Base-by-base conservation (phyloP, 2,888 invertebrate species). In the Eupithecia abbreviata region DNA sequence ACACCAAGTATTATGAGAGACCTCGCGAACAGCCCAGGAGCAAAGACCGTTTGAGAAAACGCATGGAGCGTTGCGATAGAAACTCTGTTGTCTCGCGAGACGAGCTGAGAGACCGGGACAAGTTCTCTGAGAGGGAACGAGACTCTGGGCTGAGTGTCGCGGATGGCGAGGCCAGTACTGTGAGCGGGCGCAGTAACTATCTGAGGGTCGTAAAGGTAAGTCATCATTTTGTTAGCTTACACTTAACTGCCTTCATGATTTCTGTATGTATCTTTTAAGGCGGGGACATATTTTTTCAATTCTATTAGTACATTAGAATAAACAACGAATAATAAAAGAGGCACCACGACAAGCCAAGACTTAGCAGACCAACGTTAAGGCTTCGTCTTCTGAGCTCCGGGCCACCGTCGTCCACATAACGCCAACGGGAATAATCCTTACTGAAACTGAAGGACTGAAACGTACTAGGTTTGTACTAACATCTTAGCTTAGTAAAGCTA, bases 81-180 rank as follows among this genome's bases (percentile, higher is more conserved):
- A 89, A 84, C 74, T 94, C 94, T 0, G 79, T 91, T 12, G 87
- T 80, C 2, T 94, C 94, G 0, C 88, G 89, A 6, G 93, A 92
- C 0, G 91, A 91, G 71, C 90, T 85, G 72, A 86, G 87, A 69
- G 89, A 90, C 10, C 85, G 89, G 72, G 92, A 92, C 55, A 85
- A 90, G 79, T 91, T 83, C 78, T 93, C 92, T 4, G 94, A 94
- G 77, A 86, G 90, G 75, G 94, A 92, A 80, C 87, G 93, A 76
- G 94, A 94, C 81, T 94, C 94, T 0, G 94, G 92, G 0, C 78
- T 94, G 76, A 94, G 94, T 76, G 91, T 91, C 30, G 94, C 92
- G 5, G 94, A 94, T 76, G 92, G 92, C 2, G 93, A 93, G 73
- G 91, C 88, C 2, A 93, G 94, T 76, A 93, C 92, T 0, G 79